Base-by-base conservation (phyloP, 1,140 invertebrate species). In the Tetragonula clypearis region DNA sequence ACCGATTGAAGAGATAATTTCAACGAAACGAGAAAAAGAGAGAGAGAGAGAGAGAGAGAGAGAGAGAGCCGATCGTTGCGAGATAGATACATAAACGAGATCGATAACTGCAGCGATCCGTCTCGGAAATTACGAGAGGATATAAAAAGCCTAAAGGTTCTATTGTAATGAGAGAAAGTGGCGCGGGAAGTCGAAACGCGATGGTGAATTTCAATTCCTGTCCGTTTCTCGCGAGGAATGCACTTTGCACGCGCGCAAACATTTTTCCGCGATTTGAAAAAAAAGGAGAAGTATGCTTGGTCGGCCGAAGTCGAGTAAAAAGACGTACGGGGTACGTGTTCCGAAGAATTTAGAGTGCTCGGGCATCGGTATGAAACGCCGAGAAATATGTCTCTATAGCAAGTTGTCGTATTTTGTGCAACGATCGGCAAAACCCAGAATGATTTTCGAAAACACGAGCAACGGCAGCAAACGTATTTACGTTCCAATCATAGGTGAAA, bases 121-220 rank as follows among this genome's bases (percentile, higher is more conserved):
- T 88, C 80, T 87, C 86, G 87, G 81, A 88, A 92, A 90, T 92
- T 91, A 90, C 71, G 88, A 86, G 88, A 86, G 86, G 79, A 85
- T 58, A 84, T 80, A 81, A 35, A 66, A 72, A 86, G 87, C 87
- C 71, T 68, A 88, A 74, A 88, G 78, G 84, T 88, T 92, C 86
- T 87, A 92, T 92, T 91, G 88, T 88, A 89, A 90, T 86, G 73
- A 85, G 91, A 92, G 92, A 92, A 92, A 92, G 92, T 86, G 55
- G 58, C 79, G 79, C 87, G 69, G 87, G 85, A 88, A 89, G 87
- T 90, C 65, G 73, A 90, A 89, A 86, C 60, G 56, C 68, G 71
- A 62, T 65, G 72, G 68, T 82, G 30, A 79, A 86, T 60, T 77
- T 72, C 69, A 66, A 82, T 68, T 79, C 84, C 69, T 88, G 56